These are phyloP conservation scores for Catharus ustulatus DNA, from an alignment of 2,797 vertebrate species.

Conservation along the genomic window DNA sequence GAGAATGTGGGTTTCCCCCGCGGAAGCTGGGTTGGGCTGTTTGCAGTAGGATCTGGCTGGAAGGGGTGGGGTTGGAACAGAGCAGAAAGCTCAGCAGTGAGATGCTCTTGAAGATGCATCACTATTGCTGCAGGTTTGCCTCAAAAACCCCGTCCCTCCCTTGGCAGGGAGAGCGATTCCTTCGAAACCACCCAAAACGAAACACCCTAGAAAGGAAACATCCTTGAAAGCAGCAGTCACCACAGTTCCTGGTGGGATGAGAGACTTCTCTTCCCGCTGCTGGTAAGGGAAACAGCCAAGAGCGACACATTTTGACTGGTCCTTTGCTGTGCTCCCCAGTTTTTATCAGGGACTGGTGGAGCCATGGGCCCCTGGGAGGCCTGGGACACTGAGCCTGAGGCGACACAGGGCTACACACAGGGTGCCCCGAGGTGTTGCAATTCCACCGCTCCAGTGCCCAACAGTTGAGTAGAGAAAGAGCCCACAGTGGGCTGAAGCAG, in stretches of 20 bases:
- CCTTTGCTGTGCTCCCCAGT: not conserved
- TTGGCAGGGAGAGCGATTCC: not conserved
- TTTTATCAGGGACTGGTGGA: rapidly evolving
- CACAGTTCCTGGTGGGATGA: slow-evolving; percentile 3
- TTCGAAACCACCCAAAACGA: not conserved
- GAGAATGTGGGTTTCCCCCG: rapidly evolving
- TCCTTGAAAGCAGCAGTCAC: slow-evolving; percentile 50
- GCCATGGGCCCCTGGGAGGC: rapidly evolving
- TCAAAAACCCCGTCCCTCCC: not conserved
- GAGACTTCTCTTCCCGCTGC: not conserved
- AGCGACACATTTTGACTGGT: rapidly evolving
- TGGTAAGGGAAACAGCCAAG: not conserved
- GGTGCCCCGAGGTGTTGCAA: not conserved
- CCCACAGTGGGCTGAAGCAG: not conserved
- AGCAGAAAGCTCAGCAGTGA: not conserved
- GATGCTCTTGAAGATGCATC: not conserved
- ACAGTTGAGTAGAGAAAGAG: not conserved
- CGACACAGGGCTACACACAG: too few relatives aligned
- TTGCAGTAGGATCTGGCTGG: not conserved
- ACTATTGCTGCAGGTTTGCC: not conserved
- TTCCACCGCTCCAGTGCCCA: not conserved
- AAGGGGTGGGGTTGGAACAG: not conserved
- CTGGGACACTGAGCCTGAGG: not conserved
- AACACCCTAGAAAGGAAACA: slow-evolving; percentile 34
- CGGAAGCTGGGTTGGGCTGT: not conserved